Evolutionary conservation across 2,888 invertebrate species (phyloP), one percentile per base, ranked within the genome.

Genomic region (Dascillus cervinus): DNA sequence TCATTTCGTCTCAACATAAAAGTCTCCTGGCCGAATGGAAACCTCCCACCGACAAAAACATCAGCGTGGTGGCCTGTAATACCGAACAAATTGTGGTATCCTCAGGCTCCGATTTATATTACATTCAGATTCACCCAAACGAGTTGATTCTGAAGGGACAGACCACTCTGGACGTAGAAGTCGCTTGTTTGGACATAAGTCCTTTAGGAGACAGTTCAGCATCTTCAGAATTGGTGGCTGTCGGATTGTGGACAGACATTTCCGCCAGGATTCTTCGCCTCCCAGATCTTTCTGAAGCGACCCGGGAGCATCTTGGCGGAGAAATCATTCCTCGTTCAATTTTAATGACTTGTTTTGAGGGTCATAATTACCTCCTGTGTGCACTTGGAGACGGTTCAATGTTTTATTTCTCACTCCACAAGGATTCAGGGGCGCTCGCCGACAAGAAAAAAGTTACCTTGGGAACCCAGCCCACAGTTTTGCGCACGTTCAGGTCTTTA

Each of bases 301-400:
- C 88, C 56, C 86, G 83, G 13, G 94, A 96, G 67, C 79, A 82
- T 54, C 69, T 96, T 1, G 84, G 88, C 15, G 95, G 95, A 51
- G 96, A 97, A 67, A 95, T 97, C 44, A 92, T 98, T 41, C 95
- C 97, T 0, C 77, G 98, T 3, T 96, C 97, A 0, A 85, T 98
- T 39, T 64, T 98, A 31, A 88, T 97, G 78, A 86, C 94, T 26
- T 85, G 83, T 29, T 86, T 98, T 64, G 97, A 98, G 62, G 86
- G 86, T 2, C 82, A 86, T 37, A 85, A 86, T 48, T 92, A 92
- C 64, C 65, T 92, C 12, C 72, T 92, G 19, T 89, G 89, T 54
- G 97, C 97, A 1, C 71, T 98, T 13, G 98, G 97, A 3, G 98
- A 98, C 65, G 98, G 98, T 1, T 91, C 94, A 10, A 85, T 98